phyloP scores from a whole-genome alignment of 2,113 vertebrate species.

The Carassius carassius region DNA sequence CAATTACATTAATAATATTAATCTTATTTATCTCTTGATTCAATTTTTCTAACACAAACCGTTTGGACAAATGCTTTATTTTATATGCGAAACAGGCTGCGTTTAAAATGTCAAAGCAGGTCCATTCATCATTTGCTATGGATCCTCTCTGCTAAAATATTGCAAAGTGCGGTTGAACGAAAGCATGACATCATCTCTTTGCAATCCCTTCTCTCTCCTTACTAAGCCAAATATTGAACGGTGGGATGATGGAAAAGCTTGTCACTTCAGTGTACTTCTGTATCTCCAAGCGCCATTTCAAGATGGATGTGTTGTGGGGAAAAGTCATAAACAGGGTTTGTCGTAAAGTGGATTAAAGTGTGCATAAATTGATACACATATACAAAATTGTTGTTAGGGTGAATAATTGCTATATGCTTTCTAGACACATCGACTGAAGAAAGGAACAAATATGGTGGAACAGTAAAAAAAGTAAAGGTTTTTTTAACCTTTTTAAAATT shows the following conservation, averaged over 20 bases:
- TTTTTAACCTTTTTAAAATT: too few species aligned
- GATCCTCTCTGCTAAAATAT: constrained; percentile 30
- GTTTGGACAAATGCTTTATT: background rate
- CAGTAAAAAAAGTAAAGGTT: background rate
- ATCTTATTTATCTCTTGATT: background rate
- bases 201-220: constrained; percentile 35
- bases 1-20: background rate
- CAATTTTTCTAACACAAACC: background rate
- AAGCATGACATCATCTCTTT: constrained; percentile 63
- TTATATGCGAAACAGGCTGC: constrained; percentile 24
- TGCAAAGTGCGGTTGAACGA: constrained; percentile 51
- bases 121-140: constrained; percentile 31
- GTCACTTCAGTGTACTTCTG: constrained; percentile 32
- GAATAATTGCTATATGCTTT: constrained; percentile 11
- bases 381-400: background rate
- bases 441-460: background rate
- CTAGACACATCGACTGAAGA: background rate
- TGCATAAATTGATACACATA: background rate
- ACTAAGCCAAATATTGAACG: constrained; percentile 34
- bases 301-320: constrained; percentile 34
- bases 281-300: constrained; percentile 4
- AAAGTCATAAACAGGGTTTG: constrained; percentile 30
- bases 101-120: constrained; percentile 11
- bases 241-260: constrained; percentile 24
- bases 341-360: constrained; percentile 28